Percentiles rank a stretch among this genome's conserved stretches.
phyloP scores from a whole-genome alignment of 2,888 invertebrate genomes.

The Parelbella ahira region DNA sequence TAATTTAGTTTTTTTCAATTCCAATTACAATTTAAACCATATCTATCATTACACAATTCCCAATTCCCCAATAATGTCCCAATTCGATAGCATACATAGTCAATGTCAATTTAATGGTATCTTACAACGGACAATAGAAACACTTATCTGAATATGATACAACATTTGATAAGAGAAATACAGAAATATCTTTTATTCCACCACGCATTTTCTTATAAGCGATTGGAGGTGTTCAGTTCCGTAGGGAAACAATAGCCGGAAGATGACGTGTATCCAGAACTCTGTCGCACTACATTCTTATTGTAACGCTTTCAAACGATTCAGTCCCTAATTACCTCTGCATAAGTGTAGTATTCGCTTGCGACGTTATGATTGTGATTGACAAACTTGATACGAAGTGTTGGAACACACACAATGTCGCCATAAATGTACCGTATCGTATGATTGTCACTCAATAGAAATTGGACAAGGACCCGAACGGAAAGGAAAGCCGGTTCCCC shows the following conservation, averaged over 20 bases:
- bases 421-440: conserved; percentile 5
- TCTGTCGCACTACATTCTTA: conserved; percentile 3
- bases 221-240: conserved; percentile 17
- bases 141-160: too few relatives aligned
- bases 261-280: conserved; percentile 14
- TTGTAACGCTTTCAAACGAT: conserved; percentile 1
- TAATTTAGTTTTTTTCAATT: too few relatives aligned
- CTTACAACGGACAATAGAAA: too few relatives aligned
- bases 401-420: conserved; percentile 7
- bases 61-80: too few relatives aligned
- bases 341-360: neutral
- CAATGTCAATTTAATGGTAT: too few relatives aligned
- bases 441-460: conserved; percentile 10
- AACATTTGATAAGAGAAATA: neutral
- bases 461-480: neutral
- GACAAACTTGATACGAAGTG: neutral
- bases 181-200: conserved; percentile 10
- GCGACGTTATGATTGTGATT: neutral
- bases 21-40: too few relatives aligned
- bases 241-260: conserved; percentile 28
- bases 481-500: too few relatives aligned
- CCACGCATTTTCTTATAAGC: conserved; percentile 15
- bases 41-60: too few relatives aligned
- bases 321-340: neutral
- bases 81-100: too few relatives aligned